Evolutionary conservation across 2,888 invertebrate species (phyloP).

Genomic region (Himalopsyche japonica): DNA sequence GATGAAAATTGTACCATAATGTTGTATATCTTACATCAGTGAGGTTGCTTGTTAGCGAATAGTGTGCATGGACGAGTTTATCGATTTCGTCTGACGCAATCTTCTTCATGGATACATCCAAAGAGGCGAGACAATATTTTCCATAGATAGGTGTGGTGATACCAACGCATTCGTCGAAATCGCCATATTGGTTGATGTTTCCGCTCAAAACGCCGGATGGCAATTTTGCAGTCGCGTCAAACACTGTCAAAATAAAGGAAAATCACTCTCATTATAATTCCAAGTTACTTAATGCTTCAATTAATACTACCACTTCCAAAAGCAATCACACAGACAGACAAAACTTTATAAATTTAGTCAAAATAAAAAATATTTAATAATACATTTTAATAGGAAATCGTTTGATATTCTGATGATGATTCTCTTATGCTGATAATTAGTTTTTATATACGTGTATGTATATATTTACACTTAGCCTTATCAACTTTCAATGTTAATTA

Average conservation of each 20-base stretch:
- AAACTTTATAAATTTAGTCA: no score
- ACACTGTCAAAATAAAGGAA: constrained; percentile 60
- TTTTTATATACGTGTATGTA: no score
- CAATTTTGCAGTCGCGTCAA: constrained; percentile 72
- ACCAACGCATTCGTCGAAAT: constrained; percentile 69
- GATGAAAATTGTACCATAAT: no score
- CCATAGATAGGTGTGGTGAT: constrained; percentile 58
- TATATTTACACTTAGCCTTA: no score
- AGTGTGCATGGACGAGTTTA: constrained; percentile 58
- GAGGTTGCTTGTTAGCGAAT: constrained; percentile 58
- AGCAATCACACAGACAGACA: no score
- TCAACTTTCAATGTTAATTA: no score
- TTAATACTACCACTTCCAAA: no score
- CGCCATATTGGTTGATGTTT: constrained; percentile 71
- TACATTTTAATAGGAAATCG: no score
- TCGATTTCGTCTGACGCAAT: constrained; percentile 46
- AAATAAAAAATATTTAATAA: no score
- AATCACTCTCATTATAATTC: neutral
- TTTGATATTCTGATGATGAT: no score
- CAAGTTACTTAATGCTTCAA: no score
- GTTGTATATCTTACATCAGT: constrained; percentile 55
- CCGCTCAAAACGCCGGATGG: constrained; percentile 70
- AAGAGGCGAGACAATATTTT: constrained; percentile 67
- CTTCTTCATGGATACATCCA: constrained; percentile 52
- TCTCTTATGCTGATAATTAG: no score